Evolutionary conservation across 2,113 vertebrate genomes (phyloP).

Genomic region (Chloropsis cyanopogon): DNA sequence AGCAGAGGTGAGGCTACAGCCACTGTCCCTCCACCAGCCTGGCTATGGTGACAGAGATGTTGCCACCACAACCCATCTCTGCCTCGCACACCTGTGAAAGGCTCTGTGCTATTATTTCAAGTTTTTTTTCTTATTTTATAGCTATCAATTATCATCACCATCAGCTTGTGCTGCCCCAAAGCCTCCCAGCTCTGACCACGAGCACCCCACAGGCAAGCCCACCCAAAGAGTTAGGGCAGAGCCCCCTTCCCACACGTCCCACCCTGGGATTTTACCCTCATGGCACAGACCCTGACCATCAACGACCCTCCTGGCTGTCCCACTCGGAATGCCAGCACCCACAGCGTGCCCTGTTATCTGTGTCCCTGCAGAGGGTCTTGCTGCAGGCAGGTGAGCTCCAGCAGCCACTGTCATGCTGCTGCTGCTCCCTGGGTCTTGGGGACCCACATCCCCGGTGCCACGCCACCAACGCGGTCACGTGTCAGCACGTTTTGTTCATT

Average conservation of each 20-base stretch:
- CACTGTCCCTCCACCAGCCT: not conserved
- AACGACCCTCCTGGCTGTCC: not conserved
- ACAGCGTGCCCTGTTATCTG: not conserved
- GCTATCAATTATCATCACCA: not conserved
- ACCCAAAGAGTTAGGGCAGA: not conserved
- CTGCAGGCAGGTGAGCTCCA: not conserved
- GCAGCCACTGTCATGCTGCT: accelerated
- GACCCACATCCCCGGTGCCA: accelerated
- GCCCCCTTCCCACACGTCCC: not conserved
- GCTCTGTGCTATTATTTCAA: not conserved
- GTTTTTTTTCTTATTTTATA: not conserved
- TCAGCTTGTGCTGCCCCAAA: not conserved
- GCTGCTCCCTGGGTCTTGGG: not conserved
- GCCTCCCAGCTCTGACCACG: not conserved
- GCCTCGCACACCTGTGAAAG: accelerated
- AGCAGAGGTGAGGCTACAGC: not conserved
- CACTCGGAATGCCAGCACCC: accelerated
- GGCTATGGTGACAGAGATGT: accelerated
- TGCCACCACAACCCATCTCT: accelerated
- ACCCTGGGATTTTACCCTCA: not conserved
- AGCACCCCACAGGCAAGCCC: accelerated
- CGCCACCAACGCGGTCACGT: accelerated
- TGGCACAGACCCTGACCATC: accelerated
- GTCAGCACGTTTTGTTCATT: accelerated
- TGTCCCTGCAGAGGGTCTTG: accelerated